Percentiles rank a stretch among this genome's conserved stretches.
phyloP scores from a whole-genome alignment of 2,888 invertebrate genomes.

The Melanchra persicariae region DNA sequence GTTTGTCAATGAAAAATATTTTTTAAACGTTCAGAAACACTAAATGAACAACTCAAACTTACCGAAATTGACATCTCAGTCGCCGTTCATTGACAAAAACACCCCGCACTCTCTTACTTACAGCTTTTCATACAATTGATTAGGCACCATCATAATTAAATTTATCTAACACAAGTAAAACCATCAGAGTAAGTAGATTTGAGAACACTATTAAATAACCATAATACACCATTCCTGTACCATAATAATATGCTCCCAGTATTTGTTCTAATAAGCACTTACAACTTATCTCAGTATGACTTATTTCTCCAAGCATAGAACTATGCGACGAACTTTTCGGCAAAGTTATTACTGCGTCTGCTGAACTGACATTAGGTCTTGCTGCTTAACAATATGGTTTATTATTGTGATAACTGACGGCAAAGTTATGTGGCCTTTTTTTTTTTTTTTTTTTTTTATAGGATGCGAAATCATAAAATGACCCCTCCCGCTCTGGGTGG shows the following conservation, averaged over 20 bases:
- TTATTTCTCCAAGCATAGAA: constrained; percentile 65
- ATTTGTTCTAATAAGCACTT: constrained; percentile 66
- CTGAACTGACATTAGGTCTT: constrained; percentile 50
- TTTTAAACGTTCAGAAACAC: too few species aligned
- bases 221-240: constrained; percentile 20
- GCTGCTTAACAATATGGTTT: constrained; percentile 57
- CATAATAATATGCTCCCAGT: constrained; percentile 53
- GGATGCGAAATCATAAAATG: too few species aligned
- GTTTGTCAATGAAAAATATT: too few species aligned
- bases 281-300: constrained; percentile 65
- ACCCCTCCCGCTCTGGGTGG: too few species aligned
- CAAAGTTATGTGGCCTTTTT: constrained; percentile 49
- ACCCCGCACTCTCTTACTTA: neutral
- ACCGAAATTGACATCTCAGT: too few species aligned
- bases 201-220: constrained; percentile 24
- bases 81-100: too few species aligned
- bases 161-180: constrained; percentile 12
- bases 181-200: constrained; percentile 9
- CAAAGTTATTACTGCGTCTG: constrained; percentile 48
- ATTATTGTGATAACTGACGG: constrained; percentile 61
- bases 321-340: constrained; percentile 63
- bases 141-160: neutral
- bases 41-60: too few species aligned
- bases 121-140: too few species aligned
- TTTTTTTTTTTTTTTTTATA: too few species aligned